phyloP scores from a whole-genome alignment of 2,888 invertebrate species.

The Cosmopolites sordidus region DNA sequence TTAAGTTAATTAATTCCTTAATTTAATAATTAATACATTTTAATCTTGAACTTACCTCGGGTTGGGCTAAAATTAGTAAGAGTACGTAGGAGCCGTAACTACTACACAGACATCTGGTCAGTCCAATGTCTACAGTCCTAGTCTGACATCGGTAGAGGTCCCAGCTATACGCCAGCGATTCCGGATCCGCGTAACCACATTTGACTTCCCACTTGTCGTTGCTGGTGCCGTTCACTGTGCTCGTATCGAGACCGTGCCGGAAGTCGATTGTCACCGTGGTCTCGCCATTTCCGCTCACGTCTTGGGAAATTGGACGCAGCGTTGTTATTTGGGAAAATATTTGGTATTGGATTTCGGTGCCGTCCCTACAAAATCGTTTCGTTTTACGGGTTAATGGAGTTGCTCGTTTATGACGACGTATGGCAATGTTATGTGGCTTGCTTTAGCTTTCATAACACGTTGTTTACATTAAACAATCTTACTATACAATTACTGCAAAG shows the following conservation, averaged over 20 bases:
- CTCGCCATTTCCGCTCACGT: conserved; percentile 22
- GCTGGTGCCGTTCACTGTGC: conserved; percentile 33
- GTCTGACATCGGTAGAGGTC: conserved; percentile 58
- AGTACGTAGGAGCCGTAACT: conserved; percentile 61
- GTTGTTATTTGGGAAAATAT: conserved; percentile 58
- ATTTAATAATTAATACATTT: too few species aligned
- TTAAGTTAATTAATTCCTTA: too few species aligned
- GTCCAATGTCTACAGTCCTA: conserved; percentile 49
- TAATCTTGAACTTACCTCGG: conserved; percentile 30
- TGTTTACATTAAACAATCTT: not conserved
- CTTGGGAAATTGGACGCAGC: conserved; percentile 38
- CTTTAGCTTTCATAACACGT: not conserved
- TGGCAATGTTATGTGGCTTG: not conserved
- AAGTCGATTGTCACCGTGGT: conserved; percentile 50
- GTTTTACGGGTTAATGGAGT: not conserved
- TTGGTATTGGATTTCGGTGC: conserved; percentile 63
- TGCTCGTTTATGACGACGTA: not conserved
- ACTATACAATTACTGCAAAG: too few species aligned
- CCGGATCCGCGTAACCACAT: conserved; percentile 49
- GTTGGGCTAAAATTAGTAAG: conserved; percentile 53
- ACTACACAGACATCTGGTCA: conserved; percentile 59
- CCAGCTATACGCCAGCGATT: conserved; percentile 57
- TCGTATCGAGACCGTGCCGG: conserved; percentile 48
- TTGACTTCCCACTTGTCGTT: conserved; percentile 50
- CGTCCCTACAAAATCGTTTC: conserved; percentile 51